Evolutionary conservation across 2,888 invertebrate species (phyloP), one percentile per base, ranked within the genome.

Genomic region (Caenorhabditis virilis): DNA sequence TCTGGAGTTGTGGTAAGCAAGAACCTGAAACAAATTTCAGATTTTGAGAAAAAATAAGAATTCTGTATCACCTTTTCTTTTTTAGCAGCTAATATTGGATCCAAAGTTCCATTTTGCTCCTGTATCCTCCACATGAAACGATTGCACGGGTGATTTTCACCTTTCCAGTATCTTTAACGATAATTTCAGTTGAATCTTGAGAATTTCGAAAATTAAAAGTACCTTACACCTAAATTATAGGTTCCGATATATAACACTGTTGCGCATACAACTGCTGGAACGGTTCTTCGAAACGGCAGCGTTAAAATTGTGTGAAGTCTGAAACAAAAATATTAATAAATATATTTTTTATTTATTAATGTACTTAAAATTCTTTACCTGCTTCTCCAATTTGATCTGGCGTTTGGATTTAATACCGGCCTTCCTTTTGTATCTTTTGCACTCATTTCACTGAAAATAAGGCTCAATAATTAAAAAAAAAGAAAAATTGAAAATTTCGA

Each of bases 141-240:
- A 38, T 64, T 64, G 2, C 58, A 38, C 18, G 64, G 64, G 35
- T 64, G 64, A 2, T 46, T 18, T 5, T 53, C 54, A n/a, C 64
- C 58, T 58, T 64, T 64, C 64, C 64, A 64, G 41, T 41, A 64
- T 26, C 64, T 62, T 46, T 5, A 36, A 36, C n/a, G 30, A 15
- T 39, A n/a, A 39, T 18, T 30, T 30, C n/a, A 6, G 39, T n/a
- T n/a, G n/a, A n/a, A n/a, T 39, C 39, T 9, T 20, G 15, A 20
- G 15, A 20, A 11, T 18, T 7, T 39, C 7, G 6, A 11, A 39
- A 39, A 18, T 11, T 7, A 39, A 39, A 39, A 39, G 9, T 51
- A 63, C 57, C 63, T 46, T 18, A 64, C 59, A 30, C 59, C 64
- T 13, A 55, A 26, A 47, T 64, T 64, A 23, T 64, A 64, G 2